Base-by-base conservation (phyloP, 1,140 invertebrate species). In the Drosophila neocordata region DNA sequence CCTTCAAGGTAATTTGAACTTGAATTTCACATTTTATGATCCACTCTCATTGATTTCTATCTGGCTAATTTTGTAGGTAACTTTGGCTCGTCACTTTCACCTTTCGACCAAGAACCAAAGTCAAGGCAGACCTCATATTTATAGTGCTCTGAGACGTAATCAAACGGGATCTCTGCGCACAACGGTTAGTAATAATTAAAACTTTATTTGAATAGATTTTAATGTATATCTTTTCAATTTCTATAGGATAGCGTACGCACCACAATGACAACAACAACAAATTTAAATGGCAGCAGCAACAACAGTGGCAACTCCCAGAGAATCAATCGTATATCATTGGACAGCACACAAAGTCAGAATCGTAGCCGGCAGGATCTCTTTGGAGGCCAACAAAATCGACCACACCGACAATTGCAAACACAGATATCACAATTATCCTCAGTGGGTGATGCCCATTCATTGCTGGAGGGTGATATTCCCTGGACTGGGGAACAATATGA, bases 1-100 rank as follows among this genome's bases (percentile, higher is more conserved):
- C 96, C 22, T 97, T 97, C 88, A 96, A 96, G 94, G 95, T 96
- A 92, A 92, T 60, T 65, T 35, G 1, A 58, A 8, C 35, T 15
- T 34, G n/a, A 9, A 20, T 35, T 34, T 8, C 11, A 5, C 22
- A 4, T 13, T 38, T 73, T 27, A 48, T 58, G 58, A 13, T 37
- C 11, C 22, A 51, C 4, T 15, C 31, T 13, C 18, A 20, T 22
- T 64, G 27, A 73, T 55, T 8, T 31, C 3, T 22, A 24, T 57
- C 20, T 11, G 1, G 8, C 7, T 6, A n/a, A 12, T 34, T 6
- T 7, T 48, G 13, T 12, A 90, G 89, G 69, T 90, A 3, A 90
- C 89, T 3, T 13, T 90, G 64, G 73, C 88, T 0, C 73, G 84
- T 2, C 89, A 90, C 7, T 90, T 84, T 44, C 69, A 85, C 5